Base-by-base conservation (phyloP, 2,797 vertebrate genomes). In the Spinibarbus caldwelli region DNA sequence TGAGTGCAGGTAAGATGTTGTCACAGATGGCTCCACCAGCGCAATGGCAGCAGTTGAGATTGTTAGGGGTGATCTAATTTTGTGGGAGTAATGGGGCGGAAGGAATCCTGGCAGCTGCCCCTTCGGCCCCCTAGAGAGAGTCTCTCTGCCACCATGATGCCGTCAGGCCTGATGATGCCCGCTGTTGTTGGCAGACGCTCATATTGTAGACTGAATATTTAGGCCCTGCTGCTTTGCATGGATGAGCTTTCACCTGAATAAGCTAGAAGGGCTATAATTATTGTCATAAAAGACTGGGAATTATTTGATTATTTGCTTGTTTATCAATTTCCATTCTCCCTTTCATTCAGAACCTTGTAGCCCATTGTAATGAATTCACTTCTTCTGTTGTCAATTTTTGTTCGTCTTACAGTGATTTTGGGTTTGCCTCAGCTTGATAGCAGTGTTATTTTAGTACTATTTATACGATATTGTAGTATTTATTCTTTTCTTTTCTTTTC, bases 11-110 rank as follows among this genome's bases (percentile, higher is more conserved):
- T 78, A 68, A 54, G 17, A 84, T 67, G n/a, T 41, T 72, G 59
- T 49, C 68, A 68, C 68, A 80, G 59, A 84, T 84, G 78, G 47
- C 59, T 43, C 41, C 57, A 71, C 81, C 59, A 45, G 57, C 5
- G 41, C 38, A 66, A 29, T 83, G 67, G 21, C 67, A 12, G 43
- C 72, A 77, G 49, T 34, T 41, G 11, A 47, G 45, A 78, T 77
- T 62, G 78, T 77, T 81, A 76, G 29, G 64, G 31, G 5, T 85
- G 82, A 85, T 87, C 82, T 82, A 85, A 87, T 76, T 72, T 66
- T 85, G 54, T 80, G 64, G 38, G 78, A 29, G 82, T 85, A 80
- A 70, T 77, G 66, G 62, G 82, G 72, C 8, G 34, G 54, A 80
- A 64, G 43, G 19, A 87, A 78, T n/a, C 43, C 54, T 85, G 79